These are phyloP conservation scores for Tupaia tana DNA, from an alignment of 2,113 vertebrate species.

Conservation along the genomic window DNA sequence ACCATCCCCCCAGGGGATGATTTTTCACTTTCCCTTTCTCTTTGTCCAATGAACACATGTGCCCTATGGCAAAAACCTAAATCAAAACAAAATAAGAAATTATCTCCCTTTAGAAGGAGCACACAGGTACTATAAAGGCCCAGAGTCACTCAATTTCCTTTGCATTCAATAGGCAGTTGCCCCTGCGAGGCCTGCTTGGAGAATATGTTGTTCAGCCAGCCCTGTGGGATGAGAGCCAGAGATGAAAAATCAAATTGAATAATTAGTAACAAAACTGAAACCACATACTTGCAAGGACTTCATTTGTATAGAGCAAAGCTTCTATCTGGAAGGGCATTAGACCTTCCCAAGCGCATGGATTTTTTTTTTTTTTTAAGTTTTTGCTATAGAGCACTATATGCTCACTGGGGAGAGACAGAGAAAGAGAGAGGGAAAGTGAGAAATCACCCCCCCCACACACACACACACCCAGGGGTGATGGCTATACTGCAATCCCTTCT, in stretches of 20 bases:
- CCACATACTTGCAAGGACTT: neutral
- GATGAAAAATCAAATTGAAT: neutral
- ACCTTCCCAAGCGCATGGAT: too few relatives aligned
- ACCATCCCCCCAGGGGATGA: too few relatives aligned
- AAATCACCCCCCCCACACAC: too few relatives aligned
- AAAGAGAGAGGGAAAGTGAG: too few relatives aligned
- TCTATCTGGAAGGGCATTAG: neutral
- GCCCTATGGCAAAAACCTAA: too few relatives aligned
- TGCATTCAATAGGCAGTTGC: neutral
- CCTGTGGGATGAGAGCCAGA: neutral
- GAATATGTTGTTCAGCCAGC: neutral
- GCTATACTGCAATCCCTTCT: too few relatives aligned
- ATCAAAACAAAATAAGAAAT: neutral
- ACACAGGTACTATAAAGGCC: neutral
- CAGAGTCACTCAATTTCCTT: neutral
- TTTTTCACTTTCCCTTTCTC: too few relatives aligned
- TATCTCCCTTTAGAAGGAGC: neutral
- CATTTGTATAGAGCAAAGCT: slow-evolving; percentile 27
- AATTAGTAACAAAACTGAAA: slow-evolving; percentile 26
- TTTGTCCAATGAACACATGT: too few relatives aligned
- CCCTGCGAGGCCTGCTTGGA: neutral
- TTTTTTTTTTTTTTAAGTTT: too few relatives aligned
- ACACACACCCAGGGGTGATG: too few relatives aligned
- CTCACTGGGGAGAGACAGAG: too few relatives aligned
- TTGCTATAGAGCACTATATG: too few relatives aligned